Base-by-base conservation (phyloP, 92 coral and sea anemone species). In the Pocillopora meandrina region DNA sequence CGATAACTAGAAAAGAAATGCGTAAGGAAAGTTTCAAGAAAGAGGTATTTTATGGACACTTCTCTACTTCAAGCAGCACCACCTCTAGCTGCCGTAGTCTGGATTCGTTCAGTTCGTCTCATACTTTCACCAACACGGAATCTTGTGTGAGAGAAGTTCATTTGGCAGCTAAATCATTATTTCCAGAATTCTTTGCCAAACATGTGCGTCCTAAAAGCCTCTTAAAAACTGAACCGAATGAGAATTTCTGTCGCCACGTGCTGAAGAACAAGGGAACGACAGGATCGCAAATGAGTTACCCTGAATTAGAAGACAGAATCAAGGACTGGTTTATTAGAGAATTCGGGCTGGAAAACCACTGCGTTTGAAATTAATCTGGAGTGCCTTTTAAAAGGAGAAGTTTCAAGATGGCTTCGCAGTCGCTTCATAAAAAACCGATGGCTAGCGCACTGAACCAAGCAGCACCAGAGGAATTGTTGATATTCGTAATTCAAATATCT, bases 181-280 rank as follows among this genome's bases (percentile, higher is more conserved):
- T 70, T 14, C 74, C 74, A 19, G 74, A 70, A 36, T 33, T 70
- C 74, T 70, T 70, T 20, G 55, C 55, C 17, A 34, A 70, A 70
- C 36, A 49, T 0, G 12, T n/a, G 10, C 1, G 3, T 36, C 1
- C 74, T n/a, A 42, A 70, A 7, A 20, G 74, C 33, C 21, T 17
- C 74, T 70, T 35, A 2, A 0, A 49, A 4, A 36, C 20, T 16
- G 21, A 70, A 70, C 42, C 74, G 55, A 36, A 20, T 11, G 15
- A 14, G 21, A 8, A 17, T 34, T 70, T 34, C 20, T 17, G 20
- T 15, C 5, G 11, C 16, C 55, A 34, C 35, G 19, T 55, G 8
- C 62, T 12, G 62, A 70, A 55, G 3, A 70, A 3, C 47, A 15
- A 1, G 9, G 18, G 56, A 42, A 1, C 74, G 9, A 35, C 20